phyloP scores from a whole-genome alignment of 2,797 vertebrate genomes.

The Leuciscus waleckii region DNA sequence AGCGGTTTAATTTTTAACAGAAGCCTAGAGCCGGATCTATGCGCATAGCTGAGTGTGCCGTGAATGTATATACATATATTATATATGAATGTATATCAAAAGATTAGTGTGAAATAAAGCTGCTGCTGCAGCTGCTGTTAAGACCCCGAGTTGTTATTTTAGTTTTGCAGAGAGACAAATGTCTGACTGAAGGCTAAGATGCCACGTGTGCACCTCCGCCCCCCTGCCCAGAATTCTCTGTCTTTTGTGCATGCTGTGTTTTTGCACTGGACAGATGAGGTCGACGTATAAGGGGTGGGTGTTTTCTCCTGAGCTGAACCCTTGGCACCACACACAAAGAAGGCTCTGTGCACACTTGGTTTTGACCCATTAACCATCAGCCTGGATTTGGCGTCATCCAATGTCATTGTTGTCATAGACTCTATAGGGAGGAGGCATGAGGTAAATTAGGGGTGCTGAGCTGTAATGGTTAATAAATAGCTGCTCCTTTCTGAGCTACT shows the following conservation, averaged over 20 bases:
- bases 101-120: constrained; percentile 1
- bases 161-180: constrained; percentile 19
- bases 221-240: constrained; percentile 43
- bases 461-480: constrained; percentile 11
- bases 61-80: not conserved
- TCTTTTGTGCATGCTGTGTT: constrained; percentile 42
- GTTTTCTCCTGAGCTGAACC: constrained; percentile 58
- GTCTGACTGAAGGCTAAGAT: constrained; percentile 29
- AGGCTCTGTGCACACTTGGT: constrained; percentile 29
- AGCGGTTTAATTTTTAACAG: not conserved
- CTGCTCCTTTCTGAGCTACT: not conserved
- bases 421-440: constrained; percentile 25
- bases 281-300: constrained; percentile 26
- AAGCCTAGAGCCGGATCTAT: constrained; percentile 8
- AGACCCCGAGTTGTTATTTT: constrained; percentile 41
- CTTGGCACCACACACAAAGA: constrained; percentile 54
- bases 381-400: constrained; percentile 34
- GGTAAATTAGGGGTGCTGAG: constrained; percentile 7
- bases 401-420: constrained; percentile 31
- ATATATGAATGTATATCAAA: not conserved
- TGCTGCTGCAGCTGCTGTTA: constrained; percentile 8
- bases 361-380: constrained; percentile 40
- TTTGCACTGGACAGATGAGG: constrained; percentile 35
- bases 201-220: constrained; percentile 45
- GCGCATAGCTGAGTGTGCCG: constrained; percentile 1